These are phyloP conservation scores for Apocrypta bakeri DNA, from an alignment of 1,140 invertebrate genomes.

Conservation along the genomic window DNA sequence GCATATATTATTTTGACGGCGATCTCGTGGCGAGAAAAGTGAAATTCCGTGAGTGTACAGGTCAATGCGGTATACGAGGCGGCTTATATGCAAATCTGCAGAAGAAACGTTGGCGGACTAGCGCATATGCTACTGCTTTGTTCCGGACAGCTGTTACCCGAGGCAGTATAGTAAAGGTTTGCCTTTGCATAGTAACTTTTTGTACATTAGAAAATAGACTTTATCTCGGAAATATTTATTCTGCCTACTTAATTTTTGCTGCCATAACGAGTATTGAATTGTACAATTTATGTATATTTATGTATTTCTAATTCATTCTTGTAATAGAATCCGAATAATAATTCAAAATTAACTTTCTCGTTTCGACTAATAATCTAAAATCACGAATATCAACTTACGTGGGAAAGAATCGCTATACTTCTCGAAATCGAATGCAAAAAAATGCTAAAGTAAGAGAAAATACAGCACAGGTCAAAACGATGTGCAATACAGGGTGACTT, in stretches of 20 bases:
- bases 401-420: background rate
- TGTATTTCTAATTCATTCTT: no score
- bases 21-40: background rate
- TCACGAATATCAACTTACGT: background rate
- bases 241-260: no score
- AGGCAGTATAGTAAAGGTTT: background rate
- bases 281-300: no score
- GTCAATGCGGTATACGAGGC: conserved; percentile 1
- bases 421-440: conserved; percentile 6
- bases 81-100: no score
- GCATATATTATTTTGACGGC: background rate
- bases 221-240: background rate
- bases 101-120: background rate
- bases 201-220: no score
- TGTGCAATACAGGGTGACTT: conserved; percentile 2
- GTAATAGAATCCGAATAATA: no score
- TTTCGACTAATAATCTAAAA: no score
- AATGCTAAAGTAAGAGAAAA: conserved; percentile 8
- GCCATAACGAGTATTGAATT: no score
- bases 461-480: background rate
- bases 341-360: no score
- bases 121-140: background rate
- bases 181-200: no score
- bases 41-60: background rate
- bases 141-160: conserved; percentile 19